Base-by-base conservation (phyloP, 1,140 invertebrate species). In the Anastrepha obliqua region DNA sequence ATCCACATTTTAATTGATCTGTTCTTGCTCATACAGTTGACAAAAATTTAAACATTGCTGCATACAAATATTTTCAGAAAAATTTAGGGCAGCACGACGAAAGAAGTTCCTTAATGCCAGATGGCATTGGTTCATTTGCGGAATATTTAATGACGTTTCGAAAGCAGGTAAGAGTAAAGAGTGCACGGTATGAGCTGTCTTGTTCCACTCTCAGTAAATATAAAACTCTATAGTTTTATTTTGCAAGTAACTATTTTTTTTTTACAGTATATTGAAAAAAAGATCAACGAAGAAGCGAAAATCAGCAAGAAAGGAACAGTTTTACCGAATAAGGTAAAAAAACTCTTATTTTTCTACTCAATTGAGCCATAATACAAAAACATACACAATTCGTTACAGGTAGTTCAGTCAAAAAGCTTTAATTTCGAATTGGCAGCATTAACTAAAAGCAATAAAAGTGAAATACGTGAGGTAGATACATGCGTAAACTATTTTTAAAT, bases 231-330 rank as follows among this genome's bases (percentile, higher is more conserved):
- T 29, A 29, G 29, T 29, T 29, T 55, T 55, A 4, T 62, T 17
- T 29, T 29, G 29, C 29, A 29, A 29, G 29, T 29, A 29, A 29
- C 29, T 29, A 29, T 29, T 29, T 67, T 67, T 39, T 65, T 20
- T 81, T 81, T 44, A 74, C 13, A 81, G 74, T 81, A 81, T 29
- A 81, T 29, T 55, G 47, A 55, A 1, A 81, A 9, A n/a, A 81
- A 74, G 55, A 29, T 29, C 13, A 15, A 55, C 15, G 47, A 81
- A 55, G 2, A 55, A 11, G 2, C 20, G 20, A 81, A 20, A 47
- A 70, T 20, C 5, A 11, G 9, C 15, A 11, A 29, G 13, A 74
- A 3, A 3, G 15, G 42, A n/a, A 20, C 13, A 67, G 13, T 3
- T 42, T 29, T 67, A 29, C 6, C 65, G 8, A 3, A 9, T 0